Evolutionary conservation across 2,888 invertebrate species (phyloP), one percentile per base, ranked within the genome.

Genomic region (Tipula confusa): DNA sequence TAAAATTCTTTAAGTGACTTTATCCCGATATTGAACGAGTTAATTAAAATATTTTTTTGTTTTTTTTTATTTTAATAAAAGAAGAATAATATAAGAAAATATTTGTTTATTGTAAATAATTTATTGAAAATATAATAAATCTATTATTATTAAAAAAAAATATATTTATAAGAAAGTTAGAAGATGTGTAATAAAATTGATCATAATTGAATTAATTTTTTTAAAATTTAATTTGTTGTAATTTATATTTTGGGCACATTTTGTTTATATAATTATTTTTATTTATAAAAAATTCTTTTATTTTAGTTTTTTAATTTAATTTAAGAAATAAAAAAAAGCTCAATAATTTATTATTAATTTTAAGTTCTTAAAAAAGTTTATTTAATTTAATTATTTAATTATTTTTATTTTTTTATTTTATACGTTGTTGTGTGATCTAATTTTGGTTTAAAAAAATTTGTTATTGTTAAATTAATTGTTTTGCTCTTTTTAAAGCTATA

Each of bases 401-500:
- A 79, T 79, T 79, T 29, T 79, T n/a, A 79, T 13, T 79, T n/a
- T n/a, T n/a, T n/a, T n/a, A 79, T 79, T 4, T 18, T 64, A 64
- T 64, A 13, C n/a, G 29, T 29, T 80, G 18, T 79, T 79, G 80
- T 80, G 80, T 64, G 64, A 15, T n/a, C n/a, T n/a, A 43, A 31
- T 29, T 80, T 80, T 80, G 18, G 1, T 31, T 43, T 64, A 64
- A 64, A n/a, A n/a, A 64, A 64, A 64, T 64, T 80, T 80, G 15
- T 80, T 29, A 80, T 80, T 13, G n/a, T 80, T 80, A 80, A 43
- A 43, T 64, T 24, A 24, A 11, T 64, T n/a, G n/a, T n/a, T n/a
- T n/a, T n/a, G n/a, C n/a, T n/a, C n/a, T n/a, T n/a, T 64, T 64
- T 64, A 64, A 64, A 64, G 64, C 80, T 80, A 80, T 80, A 80